phyloP scores from a whole-genome alignment of 2,888 invertebrate species.

The Tortricodes alternella region DNA sequence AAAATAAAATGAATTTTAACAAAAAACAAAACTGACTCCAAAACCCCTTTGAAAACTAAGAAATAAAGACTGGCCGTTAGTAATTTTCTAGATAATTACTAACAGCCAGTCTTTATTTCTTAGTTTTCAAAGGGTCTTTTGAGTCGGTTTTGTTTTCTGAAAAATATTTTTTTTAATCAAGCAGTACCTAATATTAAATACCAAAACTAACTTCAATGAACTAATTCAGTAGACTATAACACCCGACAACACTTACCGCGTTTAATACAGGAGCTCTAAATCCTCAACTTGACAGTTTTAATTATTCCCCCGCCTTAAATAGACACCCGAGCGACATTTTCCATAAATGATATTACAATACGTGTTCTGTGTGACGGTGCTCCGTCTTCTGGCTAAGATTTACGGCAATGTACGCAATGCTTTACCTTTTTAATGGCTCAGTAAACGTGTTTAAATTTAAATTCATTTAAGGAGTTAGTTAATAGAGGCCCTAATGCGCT shows the following conservation, averaged over 20 bases:
- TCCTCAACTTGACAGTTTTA: conserved; percentile 44
- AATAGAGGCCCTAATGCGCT: conserved; percentile 19
- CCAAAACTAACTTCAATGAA: conserved; percentile 2
- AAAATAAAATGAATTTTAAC: no score
- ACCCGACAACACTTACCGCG: conserved; percentile 36
- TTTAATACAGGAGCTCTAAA: conserved; percentile 41
- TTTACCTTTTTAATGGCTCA: conserved; percentile 49
- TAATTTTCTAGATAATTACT: no score
- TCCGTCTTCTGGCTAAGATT: conserved; percentile 52
- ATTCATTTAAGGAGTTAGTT: conserved; percentile 38
- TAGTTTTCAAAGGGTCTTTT: no score
- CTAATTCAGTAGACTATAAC: neutral
- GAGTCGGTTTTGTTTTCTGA: no score
- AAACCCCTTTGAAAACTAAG: no score
- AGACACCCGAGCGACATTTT: conserved; percentile 58
- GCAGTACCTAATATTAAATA: neutral
- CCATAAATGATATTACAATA: conserved; percentile 64
- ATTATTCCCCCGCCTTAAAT: conserved; percentile 53
- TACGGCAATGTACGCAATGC: conserved; percentile 43
- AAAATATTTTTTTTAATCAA: no score
- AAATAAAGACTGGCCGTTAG: no score
- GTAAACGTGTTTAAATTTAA: conserved; percentile 45
- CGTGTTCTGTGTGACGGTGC: conserved; percentile 50
- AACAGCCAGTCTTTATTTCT: no score
- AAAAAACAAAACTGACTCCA: no score